Percentiles rank a stretch among this genome's conserved stretches.
These are phyloP conservation scores for Holothuria glaberrima DNA, from an alignment of 35 echinoderm and acorn worm genomes.

Conservation along the genomic window DNA sequence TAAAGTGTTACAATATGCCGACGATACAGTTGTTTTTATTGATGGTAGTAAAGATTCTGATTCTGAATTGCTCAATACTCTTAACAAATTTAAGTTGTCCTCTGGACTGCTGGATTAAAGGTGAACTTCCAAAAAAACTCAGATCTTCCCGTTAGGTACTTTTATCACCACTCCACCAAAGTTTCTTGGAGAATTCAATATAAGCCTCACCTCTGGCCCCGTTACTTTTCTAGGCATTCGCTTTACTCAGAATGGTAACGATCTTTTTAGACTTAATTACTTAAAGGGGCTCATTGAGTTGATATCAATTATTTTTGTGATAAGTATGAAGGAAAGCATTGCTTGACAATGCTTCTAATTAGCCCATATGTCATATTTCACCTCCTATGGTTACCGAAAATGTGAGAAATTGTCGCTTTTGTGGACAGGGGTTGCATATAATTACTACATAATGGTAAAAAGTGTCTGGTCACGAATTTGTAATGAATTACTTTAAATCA, in stretches of 20 bases:
- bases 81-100: slow-evolving; percentile 3
- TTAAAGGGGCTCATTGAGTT: too few species aligned
- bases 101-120: slow-evolving; percentile 50
- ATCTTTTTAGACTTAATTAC: slow-evolving; percentile 54
- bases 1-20: slow-evolving; percentile 57
- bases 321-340: too few species aligned
- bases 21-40: slow-evolving; percentile 52
- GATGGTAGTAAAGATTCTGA: slow-evolving; percentile 20
- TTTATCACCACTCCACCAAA: background rate
- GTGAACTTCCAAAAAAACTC: slow-evolving; percentile 64
- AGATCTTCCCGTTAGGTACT: slow-evolving; percentile 14
- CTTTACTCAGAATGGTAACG: slow-evolving; percentile 31
- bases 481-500: too few species aligned
- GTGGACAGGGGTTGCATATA: too few species aligned
- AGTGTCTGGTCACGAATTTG: too few species aligned
- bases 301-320: too few species aligned
- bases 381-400: too few species aligned
- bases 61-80: slow-evolving; percentile 26
- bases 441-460: too few species aligned
- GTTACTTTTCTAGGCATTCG: slow-evolving; percentile 55
- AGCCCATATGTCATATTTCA: too few species aligned
- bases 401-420: too few species aligned
- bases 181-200: background rate
- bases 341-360: too few species aligned
- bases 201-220: slow-evolving; percentile 37